Evolutionary conservation across 2,888 invertebrate genomes (phyloP).

Genomic region (Clistopyga incitator): DNA sequence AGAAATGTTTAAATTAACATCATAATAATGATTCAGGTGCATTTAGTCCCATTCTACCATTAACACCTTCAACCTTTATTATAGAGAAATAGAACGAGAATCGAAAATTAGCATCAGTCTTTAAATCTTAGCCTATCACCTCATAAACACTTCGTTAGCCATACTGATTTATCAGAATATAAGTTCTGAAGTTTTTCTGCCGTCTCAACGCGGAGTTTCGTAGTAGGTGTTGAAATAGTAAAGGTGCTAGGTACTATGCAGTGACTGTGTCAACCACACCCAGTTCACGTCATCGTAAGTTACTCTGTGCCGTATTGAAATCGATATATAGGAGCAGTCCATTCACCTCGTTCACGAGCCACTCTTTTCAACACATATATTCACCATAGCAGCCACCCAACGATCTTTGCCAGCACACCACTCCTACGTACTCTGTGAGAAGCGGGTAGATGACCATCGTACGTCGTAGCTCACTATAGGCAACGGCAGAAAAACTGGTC

Average conservation of each 20-base stretch:
- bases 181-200: neutral
- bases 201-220: neutral
- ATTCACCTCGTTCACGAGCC: slow-evolving; percentile 57
- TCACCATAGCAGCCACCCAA: neutral
- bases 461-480: neutral
- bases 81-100: neutral
- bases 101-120: slow-evolving; percentile 33
- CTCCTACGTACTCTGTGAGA: slow-evolving; percentile 26
- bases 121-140: slow-evolving; percentile 61
- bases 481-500: neutral
- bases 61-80: neutral
- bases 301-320: slow-evolving; percentile 18
- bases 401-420: slow-evolving; percentile 25
- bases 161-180: neutral
- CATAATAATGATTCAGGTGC: neutral
- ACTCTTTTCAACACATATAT: slow-evolving; percentile 59
- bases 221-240: neutral
- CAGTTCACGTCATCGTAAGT: slow-evolving; percentile 3
- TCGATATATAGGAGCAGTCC: slow-evolving; percentile 57
- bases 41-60: neutral
- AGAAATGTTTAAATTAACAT: neutral
- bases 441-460: slow-evolving; percentile 12
- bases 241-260: slow-evolving; percentile 34
- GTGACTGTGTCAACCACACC: slow-evolving; percentile 27
- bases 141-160: slow-evolving; percentile 54